These are phyloP conservation scores for Theropithecus gelada DNA, from an alignment of 2,113 vertebrate genomes.

Conservation along the genomic window DNA sequence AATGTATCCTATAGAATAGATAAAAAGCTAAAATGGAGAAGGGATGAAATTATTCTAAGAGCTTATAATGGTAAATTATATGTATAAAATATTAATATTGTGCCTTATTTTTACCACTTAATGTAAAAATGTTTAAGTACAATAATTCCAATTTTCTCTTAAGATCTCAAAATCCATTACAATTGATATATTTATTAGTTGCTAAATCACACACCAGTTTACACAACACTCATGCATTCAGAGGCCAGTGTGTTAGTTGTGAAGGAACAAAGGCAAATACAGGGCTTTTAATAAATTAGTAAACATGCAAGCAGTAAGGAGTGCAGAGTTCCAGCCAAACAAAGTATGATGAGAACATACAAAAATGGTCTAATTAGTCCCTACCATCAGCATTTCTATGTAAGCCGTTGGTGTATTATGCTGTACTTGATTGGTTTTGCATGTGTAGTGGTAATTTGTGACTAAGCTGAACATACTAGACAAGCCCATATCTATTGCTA, in stretches of 20 bases:
- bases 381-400: slow-evolving; percentile 75
- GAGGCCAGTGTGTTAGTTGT: slow-evolving; percentile 86
- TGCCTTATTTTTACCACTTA: slow-evolving; percentile 68
- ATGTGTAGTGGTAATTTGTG: background rate
- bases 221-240: slow-evolving; percentile 85
- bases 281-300: slow-evolving; percentile 82
- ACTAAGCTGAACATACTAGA: background rate
- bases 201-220: slow-evolving; percentile 71
- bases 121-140: slow-evolving; percentile 55
- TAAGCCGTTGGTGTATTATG: background rate
- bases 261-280: slow-evolving; percentile 85
- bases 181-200: slow-evolving; percentile 69
- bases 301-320: slow-evolving; percentile 88
- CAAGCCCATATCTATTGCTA: background rate
- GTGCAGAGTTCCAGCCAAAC: slow-evolving; percentile 89
- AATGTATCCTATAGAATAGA: slow-evolving; percentile 62
- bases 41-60: slow-evolving; percentile 64
- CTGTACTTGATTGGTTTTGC: background rate
- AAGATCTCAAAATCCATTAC: slow-evolving; percentile 71
- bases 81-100: slow-evolving; percentile 48
- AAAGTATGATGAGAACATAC: slow-evolving; percentile 86
- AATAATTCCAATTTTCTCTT: slow-evolving; percentile 59
- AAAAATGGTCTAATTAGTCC: slow-evolving; percentile 85
- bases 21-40: slow-evolving; percentile 61
- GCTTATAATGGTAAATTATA: slow-evolving; percentile 63